Conservation (phyloP, 2,113 vertebrate species). For the Baryphthengus martii region DNA sequence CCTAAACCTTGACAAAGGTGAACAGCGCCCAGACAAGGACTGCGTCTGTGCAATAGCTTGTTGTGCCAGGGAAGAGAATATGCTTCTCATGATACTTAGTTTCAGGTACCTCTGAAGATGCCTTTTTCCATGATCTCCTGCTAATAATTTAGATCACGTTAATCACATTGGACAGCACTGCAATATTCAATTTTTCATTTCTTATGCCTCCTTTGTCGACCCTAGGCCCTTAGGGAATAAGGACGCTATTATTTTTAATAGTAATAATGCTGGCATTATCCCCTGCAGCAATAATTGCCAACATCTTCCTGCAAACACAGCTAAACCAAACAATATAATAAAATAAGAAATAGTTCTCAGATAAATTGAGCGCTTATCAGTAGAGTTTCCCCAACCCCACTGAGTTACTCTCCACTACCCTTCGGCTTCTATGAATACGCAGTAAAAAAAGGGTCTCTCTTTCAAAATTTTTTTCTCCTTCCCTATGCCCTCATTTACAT, state of each 20-base stretch:
- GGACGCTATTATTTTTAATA: background rate
- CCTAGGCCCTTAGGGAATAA: background rate
- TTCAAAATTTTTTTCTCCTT: background rate
- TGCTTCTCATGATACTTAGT: background rate
- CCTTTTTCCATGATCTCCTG: background rate
- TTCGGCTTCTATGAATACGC: background rate
- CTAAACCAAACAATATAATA: background rate
- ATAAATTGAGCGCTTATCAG: background rate
- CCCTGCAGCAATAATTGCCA: background rate
- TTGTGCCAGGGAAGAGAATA: rapidly evolving
- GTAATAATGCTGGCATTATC: background rate
- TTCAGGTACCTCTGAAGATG: background rate
- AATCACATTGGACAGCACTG: background rate
- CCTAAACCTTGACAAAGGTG: background rate
- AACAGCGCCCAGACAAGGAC: background rate
- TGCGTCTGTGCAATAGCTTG: background rate
- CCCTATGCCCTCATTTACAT: background rate
- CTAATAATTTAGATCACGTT: background rate
- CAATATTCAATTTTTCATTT: background rate
- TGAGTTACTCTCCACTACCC: background rate
- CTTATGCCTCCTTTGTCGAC: background rate
- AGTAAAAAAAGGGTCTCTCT: background rate
- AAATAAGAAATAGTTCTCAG: background rate
- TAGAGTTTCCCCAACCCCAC: background rate
- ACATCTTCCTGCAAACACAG: background rate